Base-by-base conservation (phyloP, 92 coral and sea anemone species). In the Zoanthus sociatus region DNA sequence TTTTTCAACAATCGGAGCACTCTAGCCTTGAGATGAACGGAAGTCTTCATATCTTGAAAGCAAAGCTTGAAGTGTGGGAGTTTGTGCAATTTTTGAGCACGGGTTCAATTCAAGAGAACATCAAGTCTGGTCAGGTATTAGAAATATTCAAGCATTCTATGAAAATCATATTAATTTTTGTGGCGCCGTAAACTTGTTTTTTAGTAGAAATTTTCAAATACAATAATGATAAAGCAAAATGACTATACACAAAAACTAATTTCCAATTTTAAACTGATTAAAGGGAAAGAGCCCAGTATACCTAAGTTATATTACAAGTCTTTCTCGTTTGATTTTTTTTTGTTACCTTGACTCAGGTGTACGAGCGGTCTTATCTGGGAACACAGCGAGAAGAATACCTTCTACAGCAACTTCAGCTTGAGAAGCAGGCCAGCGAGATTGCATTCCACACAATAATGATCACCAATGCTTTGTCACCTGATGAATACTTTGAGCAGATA, bases 11-110 rank as follows among this genome's bases (percentile, higher is more conserved):
- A 17, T 72, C 69, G 53, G 47, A 50, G 9, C 63, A 78, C 31
- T 84, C 94, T 8, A 84, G 82, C 13, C 87, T 91, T 20, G 89
- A 77, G 51, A 70, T 26, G 42, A 67, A 72, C 54, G 92, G 94
- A 63, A 91, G 82, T 60, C 89, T 91, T 21, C 77, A 87, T 9
- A 63, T 89, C 21, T 42, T 91, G 53, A 91, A 91, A 68, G 94
- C 94, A 3, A 72, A 70, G 11, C 61, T 91, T 60, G 92, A 91
- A 51, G 89, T 87, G 7, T 91, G 94, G 94, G 94, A 91, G 17
- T 91, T 91, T 75, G 92, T 91, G 54, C 94, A 91, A 45, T 91
- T 84, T 56, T 71, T 91, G 53, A 91, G 94, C 55, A 91, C 94
- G 17, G 94, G 94, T 16, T 83, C 77, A n/a, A 91, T 91, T 60